phyloP scores from a whole-genome alignment of 1,140 invertebrate species.

The Leptinotarsa undecemlineata region DNA sequence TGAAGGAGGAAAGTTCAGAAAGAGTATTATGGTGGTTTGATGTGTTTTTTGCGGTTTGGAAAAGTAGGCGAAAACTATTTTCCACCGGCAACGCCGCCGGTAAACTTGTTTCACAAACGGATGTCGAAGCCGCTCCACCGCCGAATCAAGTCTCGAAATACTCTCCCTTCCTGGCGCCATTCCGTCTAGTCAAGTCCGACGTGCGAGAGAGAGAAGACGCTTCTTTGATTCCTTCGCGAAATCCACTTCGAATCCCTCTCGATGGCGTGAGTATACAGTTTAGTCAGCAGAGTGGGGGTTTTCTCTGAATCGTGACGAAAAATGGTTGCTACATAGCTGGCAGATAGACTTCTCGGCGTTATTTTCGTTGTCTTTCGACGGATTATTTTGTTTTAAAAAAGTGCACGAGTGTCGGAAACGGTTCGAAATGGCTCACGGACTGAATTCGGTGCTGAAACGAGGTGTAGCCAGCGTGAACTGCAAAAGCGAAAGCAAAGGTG shows the following conservation, averaged over 20 bases:
- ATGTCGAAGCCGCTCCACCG: slow-evolving; percentile 59
- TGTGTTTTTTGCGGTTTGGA: not conserved
- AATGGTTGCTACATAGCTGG: slow-evolving; percentile 54
- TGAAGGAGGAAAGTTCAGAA: too few species aligned
- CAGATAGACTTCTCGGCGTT: slow-evolving; percentile 40
- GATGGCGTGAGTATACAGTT: slow-evolving; percentile 54
- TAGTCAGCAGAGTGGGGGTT: slow-evolving; percentile 53
- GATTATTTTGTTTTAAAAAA: slow-evolving; percentile 42
- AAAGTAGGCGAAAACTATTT: slow-evolving; percentile 34
- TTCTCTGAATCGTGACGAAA: slow-evolving; percentile 56
- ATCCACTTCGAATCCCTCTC: slow-evolving; percentile 45
- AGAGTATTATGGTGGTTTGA: too few species aligned
- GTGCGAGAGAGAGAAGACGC: not conserved
- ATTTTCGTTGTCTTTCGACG: slow-evolving; percentile 46
- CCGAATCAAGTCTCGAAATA: slow-evolving; percentile 37
- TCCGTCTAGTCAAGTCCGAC: slow-evolving; percentile 13
- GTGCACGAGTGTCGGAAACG: slow-evolving; percentile 43
- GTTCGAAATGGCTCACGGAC: slow-evolving; percentile 62
- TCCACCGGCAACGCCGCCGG: slow-evolving; percentile 59
- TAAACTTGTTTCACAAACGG: slow-evolving; percentile 70
- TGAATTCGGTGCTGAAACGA: slow-evolving; percentile 60
- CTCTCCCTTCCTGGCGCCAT: slow-evolving; percentile 26
- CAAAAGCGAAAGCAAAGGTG: slow-evolving; percentile 58
- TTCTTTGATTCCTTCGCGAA: slow-evolving; percentile 28
- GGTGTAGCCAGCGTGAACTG: slow-evolving; percentile 54